A percentile compares a stretch with the other conserved stretches of the same genome.
phyloP scores from a whole-genome alignment of 2,113 vertebrate genomes.

The Origma solitaria region DNA sequence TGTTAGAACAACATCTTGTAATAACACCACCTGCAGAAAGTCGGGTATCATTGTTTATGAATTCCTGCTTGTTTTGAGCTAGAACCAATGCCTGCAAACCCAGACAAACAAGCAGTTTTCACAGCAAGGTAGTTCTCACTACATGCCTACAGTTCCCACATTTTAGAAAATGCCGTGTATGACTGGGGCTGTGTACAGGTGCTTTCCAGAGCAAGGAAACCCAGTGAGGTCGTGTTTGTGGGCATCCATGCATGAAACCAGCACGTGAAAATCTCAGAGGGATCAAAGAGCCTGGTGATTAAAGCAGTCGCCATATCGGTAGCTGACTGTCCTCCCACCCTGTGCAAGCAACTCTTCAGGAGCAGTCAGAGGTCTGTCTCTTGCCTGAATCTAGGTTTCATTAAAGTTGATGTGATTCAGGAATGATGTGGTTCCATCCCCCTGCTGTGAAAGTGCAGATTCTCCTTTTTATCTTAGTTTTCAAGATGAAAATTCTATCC shows the following conservation, averaged over 20 bases:
- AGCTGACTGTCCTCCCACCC: not conserved
- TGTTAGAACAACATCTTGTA: too few relatives aligned
- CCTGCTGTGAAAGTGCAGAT: not conserved
- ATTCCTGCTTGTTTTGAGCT: too few relatives aligned
- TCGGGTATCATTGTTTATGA: too few relatives aligned
- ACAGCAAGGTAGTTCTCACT: too few relatives aligned
- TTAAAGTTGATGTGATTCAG: not conserved
- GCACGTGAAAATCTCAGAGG: not conserved
- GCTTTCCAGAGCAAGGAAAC: not conserved
- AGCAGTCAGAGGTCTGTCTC: rapidly evolving
- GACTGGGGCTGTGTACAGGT: not conserved
- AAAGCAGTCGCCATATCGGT: rapidly evolving
- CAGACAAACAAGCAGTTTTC: too few relatives aligned
- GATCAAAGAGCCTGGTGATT: rapidly evolving
- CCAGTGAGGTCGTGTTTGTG: rapidly evolving
- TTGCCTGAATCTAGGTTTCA: not conserved
- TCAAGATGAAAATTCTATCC: not conserved
- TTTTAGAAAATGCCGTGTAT: not conserved
- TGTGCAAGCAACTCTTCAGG: not conserved
- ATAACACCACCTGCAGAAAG: too few relatives aligned
- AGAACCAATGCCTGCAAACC: too few relatives aligned
- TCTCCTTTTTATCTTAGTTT: not conserved
- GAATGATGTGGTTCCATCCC: not conserved
- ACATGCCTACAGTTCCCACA: too few relatives aligned
- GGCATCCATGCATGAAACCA: not conserved